These are phyloP conservation scores for Acanthosepion lycidas DNA, from an alignment of 2,888 invertebrate species.

Conservation along the genomic window DNA sequence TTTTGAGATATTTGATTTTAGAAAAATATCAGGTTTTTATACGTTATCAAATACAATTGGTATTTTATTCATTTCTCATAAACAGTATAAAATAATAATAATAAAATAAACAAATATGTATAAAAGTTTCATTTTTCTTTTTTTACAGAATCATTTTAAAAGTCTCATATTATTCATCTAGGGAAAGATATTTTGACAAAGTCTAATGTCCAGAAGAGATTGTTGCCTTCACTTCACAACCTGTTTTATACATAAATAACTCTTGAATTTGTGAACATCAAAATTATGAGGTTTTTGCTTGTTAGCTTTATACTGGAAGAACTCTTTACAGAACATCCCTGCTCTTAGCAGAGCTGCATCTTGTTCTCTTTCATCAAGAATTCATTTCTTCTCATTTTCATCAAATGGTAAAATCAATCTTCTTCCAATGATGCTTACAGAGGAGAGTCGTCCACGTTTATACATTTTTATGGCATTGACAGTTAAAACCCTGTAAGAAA, in stretches of 20 bases:
- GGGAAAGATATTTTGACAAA: background rate
- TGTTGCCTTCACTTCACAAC: background rate
- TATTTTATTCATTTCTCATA: no score
- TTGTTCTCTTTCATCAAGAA: background rate
- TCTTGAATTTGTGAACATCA: background rate
- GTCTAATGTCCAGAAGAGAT: background rate
- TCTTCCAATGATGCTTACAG: slow-evolving; percentile 48
- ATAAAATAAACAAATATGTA: no score
- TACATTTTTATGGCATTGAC: slow-evolving; percentile 43
- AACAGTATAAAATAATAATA: no score
- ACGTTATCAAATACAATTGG: no score
- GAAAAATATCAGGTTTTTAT: no score
- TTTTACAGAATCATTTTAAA: no score
- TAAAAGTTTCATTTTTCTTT: no score
- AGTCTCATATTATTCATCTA: background rate
- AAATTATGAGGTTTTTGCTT: background rate
- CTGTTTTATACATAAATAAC: background rate
- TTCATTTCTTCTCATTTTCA: background rate
- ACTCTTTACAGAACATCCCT: background rate
- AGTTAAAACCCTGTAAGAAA: slow-evolving; percentile 45
- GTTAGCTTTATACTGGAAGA: background rate
- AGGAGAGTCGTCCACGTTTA: slow-evolving; percentile 43
- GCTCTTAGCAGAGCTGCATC: background rate
- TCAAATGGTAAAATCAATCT: background rate
- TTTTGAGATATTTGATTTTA: no score